These are phyloP conservation scores for Lepilemur ruficaudatus DNA, from an alignment of 2,797 vertebrate species.

Conservation along the genomic window DNA sequence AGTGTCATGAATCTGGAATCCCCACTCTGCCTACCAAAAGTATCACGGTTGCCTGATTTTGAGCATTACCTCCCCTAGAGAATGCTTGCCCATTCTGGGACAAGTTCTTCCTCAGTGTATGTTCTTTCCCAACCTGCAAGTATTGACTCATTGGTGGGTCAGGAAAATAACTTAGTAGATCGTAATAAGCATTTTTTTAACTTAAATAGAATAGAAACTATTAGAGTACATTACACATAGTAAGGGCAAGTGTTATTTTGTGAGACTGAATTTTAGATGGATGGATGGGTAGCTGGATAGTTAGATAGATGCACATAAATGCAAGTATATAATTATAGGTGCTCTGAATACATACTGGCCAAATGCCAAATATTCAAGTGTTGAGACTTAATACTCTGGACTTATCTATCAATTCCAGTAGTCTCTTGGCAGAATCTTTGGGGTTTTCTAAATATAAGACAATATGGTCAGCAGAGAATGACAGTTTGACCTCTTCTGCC, in stretches of 20 bases:
- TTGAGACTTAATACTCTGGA: not conserved
- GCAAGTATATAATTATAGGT: not conserved
- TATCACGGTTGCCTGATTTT: not conserved
- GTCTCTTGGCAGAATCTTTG: too few species aligned
- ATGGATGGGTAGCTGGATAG: not conserved
- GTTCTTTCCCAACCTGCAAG: not conserved
- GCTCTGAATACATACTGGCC: not conserved
- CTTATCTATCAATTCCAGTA: too few species aligned
- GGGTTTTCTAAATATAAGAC: too few species aligned
- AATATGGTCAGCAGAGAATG: too few species aligned
- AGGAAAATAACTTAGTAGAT: not conserved
- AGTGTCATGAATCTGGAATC: fast-evolving
- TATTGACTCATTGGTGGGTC: not conserved
- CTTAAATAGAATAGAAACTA: not conserved
- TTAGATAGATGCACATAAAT: not conserved
- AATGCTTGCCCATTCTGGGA: not conserved
- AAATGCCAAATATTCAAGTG: not conserved
- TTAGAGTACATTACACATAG: not conserved
- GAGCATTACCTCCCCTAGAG: not conserved
- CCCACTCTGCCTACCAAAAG: not conserved
- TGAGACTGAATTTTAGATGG: not conserved
- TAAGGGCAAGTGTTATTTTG: not conserved
- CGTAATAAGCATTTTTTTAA: not conserved
- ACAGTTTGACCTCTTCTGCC: too few species aligned
- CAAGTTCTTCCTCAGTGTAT: not conserved